These are phyloP conservation scores for Camponotus fellah DNA, from an alignment of 2,888 invertebrate species.

Conservation along the genomic window DNA sequence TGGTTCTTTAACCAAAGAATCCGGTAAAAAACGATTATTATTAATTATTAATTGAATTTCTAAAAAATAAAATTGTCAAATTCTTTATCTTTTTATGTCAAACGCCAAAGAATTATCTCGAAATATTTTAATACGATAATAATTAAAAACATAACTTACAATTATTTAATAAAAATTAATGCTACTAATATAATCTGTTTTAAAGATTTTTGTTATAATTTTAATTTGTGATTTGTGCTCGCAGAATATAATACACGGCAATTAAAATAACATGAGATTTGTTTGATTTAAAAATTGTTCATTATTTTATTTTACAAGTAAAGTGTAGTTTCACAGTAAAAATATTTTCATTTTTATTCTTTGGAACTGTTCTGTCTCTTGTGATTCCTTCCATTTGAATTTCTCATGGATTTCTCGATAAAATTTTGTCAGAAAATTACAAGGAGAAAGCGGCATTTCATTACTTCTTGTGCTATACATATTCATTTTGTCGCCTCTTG, in stretches of 20 bases:
- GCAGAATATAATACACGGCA: not conserved
- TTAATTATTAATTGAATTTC: too few relatives aligned
- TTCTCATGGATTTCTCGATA: not conserved
- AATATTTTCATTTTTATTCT: slow-evolving; percentile 55
- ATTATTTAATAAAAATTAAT: not conserved
- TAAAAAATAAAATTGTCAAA: not conserved
- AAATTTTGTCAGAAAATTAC: slow-evolving; percentile 18
- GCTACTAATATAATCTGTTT: not conserved
- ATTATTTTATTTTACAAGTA: slow-evolving; percentile 78
- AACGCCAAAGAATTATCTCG: not conserved
- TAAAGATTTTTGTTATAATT: not conserved
- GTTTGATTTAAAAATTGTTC: slow-evolving; percentile 62
- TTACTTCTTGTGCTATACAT: slow-evolving; percentile 32
- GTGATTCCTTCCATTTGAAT: not conserved
- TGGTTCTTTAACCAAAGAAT: too few relatives aligned
- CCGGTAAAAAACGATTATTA: too few relatives aligned
- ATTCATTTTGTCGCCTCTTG: slow-evolving; percentile 43
- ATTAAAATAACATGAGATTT: not conserved
- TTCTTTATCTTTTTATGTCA: not conserved
- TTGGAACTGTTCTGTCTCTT: slow-evolving; percentile 20
- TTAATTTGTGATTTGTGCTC: not conserved
- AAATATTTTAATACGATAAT: not conserved
- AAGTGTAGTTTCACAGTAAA: slow-evolving; percentile 67
- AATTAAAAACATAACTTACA: not conserved
- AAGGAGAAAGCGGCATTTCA: slow-evolving; percentile 11